A percentile compares a stretch with the other conserved stretches of the same genome.
Conservation (phyloP, 2,797 vertebrate species). For the Astyanax mexicanus region DNA sequence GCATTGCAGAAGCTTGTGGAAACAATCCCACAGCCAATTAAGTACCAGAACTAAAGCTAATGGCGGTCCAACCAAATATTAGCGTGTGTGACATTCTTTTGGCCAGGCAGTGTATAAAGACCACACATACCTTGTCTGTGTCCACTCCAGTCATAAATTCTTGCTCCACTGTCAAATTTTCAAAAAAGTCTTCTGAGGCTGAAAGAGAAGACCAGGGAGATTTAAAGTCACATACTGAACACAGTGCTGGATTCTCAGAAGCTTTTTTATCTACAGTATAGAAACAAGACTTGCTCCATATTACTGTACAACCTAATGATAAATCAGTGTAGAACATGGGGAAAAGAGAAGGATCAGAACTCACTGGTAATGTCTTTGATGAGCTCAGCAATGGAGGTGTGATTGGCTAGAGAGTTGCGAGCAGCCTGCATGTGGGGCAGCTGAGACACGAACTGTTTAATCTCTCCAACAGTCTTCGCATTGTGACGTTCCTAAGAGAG, state of each 20-base stretch:
- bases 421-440: slow-evolving; percentile 98
- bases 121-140: slow-evolving; percentile 98
- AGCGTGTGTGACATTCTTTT: too few species aligned
- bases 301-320: too few species aligned
- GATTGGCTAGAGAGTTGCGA: slow-evolving; percentile 93
- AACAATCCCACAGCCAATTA: too few species aligned
- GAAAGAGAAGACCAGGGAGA: slow-evolving; percentile 50
- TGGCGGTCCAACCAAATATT: too few species aligned
- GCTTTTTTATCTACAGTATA: too few species aligned
- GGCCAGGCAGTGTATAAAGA: too few species aligned
- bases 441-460: slow-evolving; percentile 98
- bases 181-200: slow-evolving; percentile 98
- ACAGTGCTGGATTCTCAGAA: too few species aligned
- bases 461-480: slow-evolving; percentile 96
- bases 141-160: slow-evolving; percentile 99
- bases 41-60: too few species aligned
- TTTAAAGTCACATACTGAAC: too few species aligned
- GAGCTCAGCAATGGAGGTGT: slow-evolving; percentile 96
- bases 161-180: slow-evolving; percentile 97
- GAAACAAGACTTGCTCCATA: too few species aligned
- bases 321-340: background rate
- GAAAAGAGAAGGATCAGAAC: slow-evolving; percentile 55
- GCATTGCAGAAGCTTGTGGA: too few species aligned
- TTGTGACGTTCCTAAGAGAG: slow-evolving; percentile 90
- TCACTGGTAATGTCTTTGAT: slow-evolving; percentile 97